Percentiles rank a stretch among this genome's conserved stretches.
Conservation (phyloP, 2,797 vertebrate species). For the Ciconia nigra region DNA sequence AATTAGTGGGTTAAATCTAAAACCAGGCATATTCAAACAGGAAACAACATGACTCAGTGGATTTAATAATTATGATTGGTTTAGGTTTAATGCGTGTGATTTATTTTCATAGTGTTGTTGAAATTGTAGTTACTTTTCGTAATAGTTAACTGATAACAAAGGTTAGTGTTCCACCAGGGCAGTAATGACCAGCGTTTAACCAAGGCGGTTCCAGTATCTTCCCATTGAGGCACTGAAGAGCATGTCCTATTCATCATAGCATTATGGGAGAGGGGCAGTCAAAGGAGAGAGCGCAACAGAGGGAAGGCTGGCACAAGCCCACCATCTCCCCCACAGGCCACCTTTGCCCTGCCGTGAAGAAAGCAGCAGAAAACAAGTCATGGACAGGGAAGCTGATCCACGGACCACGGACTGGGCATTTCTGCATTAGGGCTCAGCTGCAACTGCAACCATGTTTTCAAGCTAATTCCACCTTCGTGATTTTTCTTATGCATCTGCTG, state of each 20-base stretch:
- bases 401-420: background rate
- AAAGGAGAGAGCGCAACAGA: background rate
- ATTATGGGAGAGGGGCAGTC: rapidly evolving
- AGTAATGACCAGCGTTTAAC: background rate
- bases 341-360: background rate
- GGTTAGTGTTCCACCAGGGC: background rate
- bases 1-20: background rate
- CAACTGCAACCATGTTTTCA: rapidly evolving
- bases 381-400: too few species aligned
- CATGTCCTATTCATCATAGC: rapidly evolving
- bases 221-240: background rate
- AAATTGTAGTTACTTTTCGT: background rate
- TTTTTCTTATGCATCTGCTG: background rate
- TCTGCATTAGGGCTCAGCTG: background rate
- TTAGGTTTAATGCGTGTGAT: background rate
- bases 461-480: background rate
- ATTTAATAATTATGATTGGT: background rate
- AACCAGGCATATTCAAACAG: background rate
- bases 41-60: background rate
- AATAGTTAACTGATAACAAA: background rate
- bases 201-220: background rate
- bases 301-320: background rate
- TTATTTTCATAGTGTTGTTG: background rate
- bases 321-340: rapidly evolving
- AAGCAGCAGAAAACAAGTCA: background rate